A percentile compares a stretch with the other conserved stretches of the same genome.
Evolutionary conservation across 2,797 vertebrate species (phyloP).

Genomic region (Melanogrammus aeglefinus): DNA sequence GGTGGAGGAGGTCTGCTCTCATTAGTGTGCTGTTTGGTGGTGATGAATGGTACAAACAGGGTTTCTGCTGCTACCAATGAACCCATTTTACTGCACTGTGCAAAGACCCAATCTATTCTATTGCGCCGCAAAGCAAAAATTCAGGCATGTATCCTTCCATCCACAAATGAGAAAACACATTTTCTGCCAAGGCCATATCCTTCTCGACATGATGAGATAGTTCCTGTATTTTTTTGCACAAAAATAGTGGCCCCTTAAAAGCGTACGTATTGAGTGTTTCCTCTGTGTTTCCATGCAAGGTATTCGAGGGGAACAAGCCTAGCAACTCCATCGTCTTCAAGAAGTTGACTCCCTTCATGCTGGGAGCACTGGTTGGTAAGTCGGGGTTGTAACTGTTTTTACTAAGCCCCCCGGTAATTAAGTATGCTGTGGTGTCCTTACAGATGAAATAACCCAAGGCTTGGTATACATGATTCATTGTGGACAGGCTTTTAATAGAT

Average conservation of each 20-base stretch:
- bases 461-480: not conserved
- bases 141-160: not conserved
- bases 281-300: constrained; percentile 62
- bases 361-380: constrained; percentile 90
- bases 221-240: not conserved
- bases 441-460: too few relatives aligned
- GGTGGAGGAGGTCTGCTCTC: not conserved
- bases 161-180: not conserved
- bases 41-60: not conserved
- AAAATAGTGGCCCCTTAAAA: not conserved
- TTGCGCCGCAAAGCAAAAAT: not conserved
- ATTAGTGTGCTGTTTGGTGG: not conserved
- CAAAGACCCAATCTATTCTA: not conserved
- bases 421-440: not conserved
- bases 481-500: not conserved
- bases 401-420: not conserved
- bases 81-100: not conserved
- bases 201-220: not conserved
- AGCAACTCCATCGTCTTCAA: constrained; percentile 92
- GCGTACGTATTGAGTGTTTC: not conserved
- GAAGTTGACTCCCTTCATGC: constrained; percentile 86
- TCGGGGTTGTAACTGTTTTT: constrained; percentile 9
- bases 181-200: not conserved
- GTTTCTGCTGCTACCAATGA: not conserved
- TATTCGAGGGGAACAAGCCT: constrained; percentile 93